Conservation (phyloP, 2,888 invertebrate genomes). For the Psylliodes chrysocephalus region DNA sequence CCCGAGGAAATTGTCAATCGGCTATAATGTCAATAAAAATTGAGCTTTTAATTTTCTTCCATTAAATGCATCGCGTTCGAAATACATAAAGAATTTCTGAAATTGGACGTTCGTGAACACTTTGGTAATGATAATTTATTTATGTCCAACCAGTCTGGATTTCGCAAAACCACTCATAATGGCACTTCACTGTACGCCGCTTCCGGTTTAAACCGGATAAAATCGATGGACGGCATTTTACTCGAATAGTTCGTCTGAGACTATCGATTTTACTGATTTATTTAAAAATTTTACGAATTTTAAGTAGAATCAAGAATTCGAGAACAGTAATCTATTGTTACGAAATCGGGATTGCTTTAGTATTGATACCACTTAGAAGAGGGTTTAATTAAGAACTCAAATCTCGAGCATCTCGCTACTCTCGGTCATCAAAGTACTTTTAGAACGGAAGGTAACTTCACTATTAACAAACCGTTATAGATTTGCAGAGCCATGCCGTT, state of each 20-base stretch:
- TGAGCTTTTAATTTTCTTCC: neutral
- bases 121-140: conserved; percentile 19
- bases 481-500: too few species aligned
- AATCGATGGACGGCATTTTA: conserved; percentile 8
- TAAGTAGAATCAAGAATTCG: too few species aligned
- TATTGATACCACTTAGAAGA: too few species aligned
- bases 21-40: neutral
- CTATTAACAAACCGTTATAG: too few species aligned
- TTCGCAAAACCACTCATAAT: conserved; percentile 20
- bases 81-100: conserved; percentile 4
- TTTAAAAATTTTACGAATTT: neutral
- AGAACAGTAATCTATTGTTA: too few species aligned
- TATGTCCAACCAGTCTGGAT: conserved; percentile 16
- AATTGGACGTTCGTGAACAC: conserved; percentile 21
- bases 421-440: too few species aligned
- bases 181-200: conserved; percentile 8
- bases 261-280: conserved; percentile 1
- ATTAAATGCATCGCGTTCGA: neutral
- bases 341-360: too few species aligned
- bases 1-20: neutral
- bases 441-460: too few species aligned
- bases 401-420: too few species aligned
- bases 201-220: conserved; percentile 16
- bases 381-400: too few species aligned
- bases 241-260: neutral